Conservation (phyloP, 2,888 invertebrate genomes). For the Omphaloscelis lunosa region DNA sequence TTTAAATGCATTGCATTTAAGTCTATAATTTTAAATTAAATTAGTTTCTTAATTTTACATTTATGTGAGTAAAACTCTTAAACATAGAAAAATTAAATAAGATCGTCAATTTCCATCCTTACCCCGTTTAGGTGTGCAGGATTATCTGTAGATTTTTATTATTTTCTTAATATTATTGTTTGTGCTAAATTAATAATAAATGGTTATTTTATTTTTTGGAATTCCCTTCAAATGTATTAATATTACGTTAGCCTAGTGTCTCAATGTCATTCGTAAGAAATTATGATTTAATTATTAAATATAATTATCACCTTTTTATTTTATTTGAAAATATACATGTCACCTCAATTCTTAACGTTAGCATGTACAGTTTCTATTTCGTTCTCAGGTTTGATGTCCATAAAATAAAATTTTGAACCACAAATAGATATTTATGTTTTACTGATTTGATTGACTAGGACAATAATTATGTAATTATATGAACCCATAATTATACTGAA, state of each 20-base stretch:
- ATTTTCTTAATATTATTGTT: slow-evolving; percentile 25
- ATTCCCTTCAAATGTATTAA: slow-evolving; percentile 25
- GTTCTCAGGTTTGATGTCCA: background rate
- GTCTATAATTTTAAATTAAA: background rate
- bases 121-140: background rate
- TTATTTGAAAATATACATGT: slow-evolving; percentile 62
- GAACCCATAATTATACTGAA: background rate
- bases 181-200: slow-evolving; percentile 50
- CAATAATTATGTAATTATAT: background rate
- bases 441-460: slow-evolving; percentile 2
- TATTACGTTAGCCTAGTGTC: slow-evolving; percentile 34
- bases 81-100: slow-evolving; percentile 10
- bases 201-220: slow-evolving; percentile 38
- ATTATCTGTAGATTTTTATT: slow-evolving; percentile 41
- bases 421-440: background rate
- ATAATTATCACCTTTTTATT: slow-evolving; percentile 64
- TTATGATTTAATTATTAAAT: slow-evolving; percentile 57
- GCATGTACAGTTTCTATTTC: slow-evolving; percentile 18
- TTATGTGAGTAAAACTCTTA: slow-evolving; percentile 7
- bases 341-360: slow-evolving; percentile 47
- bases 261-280: slow-evolving; percentile 59
- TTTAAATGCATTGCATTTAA: background rate
- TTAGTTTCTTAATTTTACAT: background rate
- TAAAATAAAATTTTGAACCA: background rate
- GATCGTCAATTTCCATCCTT: background rate